Base-by-base conservation (phyloP, 2,888 invertebrate species). In the Lasius platythorax region DNA sequence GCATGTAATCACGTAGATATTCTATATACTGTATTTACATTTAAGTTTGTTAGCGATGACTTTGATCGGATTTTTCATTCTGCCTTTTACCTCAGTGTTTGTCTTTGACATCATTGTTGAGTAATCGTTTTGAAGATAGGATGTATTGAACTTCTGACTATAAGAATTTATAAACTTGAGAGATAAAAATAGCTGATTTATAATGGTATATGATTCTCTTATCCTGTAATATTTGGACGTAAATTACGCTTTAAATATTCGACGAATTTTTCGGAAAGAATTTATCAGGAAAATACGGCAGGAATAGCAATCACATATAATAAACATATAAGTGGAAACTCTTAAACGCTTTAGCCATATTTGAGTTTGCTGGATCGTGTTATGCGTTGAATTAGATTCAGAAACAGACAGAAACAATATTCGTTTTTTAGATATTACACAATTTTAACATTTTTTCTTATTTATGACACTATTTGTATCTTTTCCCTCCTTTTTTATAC, bases 341-440 rank as follows among this genome's bases (percentile, higher is more conserved):
- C 15, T 72, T 37, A 28, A 72, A 73, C 12, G 23, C 23, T 23
- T 28, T 12, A 46, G 5, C 15, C 11, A 18, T 53, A 30, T 56
- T 67, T 53, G 6, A 37, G 53, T 28, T 56, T 43, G 30, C 37
- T 40, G 15, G 15, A 40, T 1, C 3, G 28, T 28, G 8, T 76
- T 63, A 33, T 15, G 5, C 18, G 30, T 15, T 40, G 40, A 56
- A 50, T 28, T 33, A 66, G n/a, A 12, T 50, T 53, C 11, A 8
- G 18, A 11, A 43, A 11, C 4, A 15, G 3, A 8, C 30, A n/a
- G 9, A 40, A 30, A 70, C 33, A 33, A 33, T 58, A 66, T 83
- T 83, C 79, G 53, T 64, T 73, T 46, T n/a, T 79, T 66, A 30
- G 40, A 15, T 61, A 46, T 79, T 58, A 79, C 40, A 72, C n/a